These are phyloP conservation scores for Diprion similis DNA, from an alignment of 1,140 invertebrate species.

Conservation along the genomic window DNA sequence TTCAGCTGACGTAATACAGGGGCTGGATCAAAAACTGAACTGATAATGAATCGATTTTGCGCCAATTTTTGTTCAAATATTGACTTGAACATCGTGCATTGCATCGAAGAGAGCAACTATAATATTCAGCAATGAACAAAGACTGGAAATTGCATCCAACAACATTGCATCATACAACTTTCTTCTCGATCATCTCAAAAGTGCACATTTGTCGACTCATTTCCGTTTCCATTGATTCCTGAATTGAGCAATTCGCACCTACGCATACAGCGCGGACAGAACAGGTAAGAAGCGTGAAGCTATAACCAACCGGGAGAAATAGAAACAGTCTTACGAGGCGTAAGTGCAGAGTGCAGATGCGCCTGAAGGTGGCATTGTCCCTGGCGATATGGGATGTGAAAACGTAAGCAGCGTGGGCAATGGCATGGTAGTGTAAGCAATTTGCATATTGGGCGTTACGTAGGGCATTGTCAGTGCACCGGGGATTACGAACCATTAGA, in stretches of 20 bases:
- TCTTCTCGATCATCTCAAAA: too few relatives aligned
- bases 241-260: background rate
- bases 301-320: background rate
- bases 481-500: slow-evolving; percentile 7
- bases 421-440: background rate
- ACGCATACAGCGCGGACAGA: background rate
- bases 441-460: slow-evolving; percentile 7
- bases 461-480: background rate
- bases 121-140: too few relatives aligned
- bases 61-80: too few relatives aligned
- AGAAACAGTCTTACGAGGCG: background rate
- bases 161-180: too few relatives aligned
- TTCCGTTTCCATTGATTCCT: background rate
- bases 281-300: background rate
- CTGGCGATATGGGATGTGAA: background rate
- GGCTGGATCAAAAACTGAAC: too few relatives aligned
- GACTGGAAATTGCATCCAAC: too few relatives aligned
- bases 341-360: background rate
- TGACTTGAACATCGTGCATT: too few relatives aligned
- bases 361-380: background rate
- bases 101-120: too few relatives aligned
- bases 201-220: too few relatives aligned
- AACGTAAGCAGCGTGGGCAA: background rate
- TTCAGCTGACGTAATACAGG: too few relatives aligned
- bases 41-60: too few relatives aligned